A percentile compares a stretch with the other conserved stretches of the same genome.
phyloP scores from a whole-genome alignment of 2,113 vertebrate genomes.

The Isichthys henryi region DNA sequence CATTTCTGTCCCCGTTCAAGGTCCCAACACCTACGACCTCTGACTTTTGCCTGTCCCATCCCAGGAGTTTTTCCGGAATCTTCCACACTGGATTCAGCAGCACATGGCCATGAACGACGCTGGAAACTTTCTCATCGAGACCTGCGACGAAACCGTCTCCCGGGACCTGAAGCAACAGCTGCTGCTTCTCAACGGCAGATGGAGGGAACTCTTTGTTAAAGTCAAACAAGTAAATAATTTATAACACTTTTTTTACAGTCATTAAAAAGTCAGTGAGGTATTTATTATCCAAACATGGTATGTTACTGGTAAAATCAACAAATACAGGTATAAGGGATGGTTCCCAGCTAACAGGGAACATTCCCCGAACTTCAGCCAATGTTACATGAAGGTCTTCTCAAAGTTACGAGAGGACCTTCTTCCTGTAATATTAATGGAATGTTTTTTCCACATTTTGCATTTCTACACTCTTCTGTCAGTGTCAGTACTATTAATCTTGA shows the following conservation, averaged over 20 bases:
- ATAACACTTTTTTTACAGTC: neutral
- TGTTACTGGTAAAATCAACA: neutral
- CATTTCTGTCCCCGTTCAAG: neutral
- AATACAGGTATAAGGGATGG: neutral
- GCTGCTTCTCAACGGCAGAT: constrained; percentile 72
- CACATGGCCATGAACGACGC: constrained; percentile 96
- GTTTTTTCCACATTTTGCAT: no score
- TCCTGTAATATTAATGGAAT: no score
- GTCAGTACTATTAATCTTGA: neutral
- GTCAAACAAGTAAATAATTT: constrained; percentile 79
- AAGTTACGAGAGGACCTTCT: no score
- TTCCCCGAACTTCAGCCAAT: no score
- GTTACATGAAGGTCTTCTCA: no score
- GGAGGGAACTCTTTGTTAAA: constrained; percentile 76
- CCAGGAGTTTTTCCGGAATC: constrained; percentile 68
- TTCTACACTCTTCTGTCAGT: no score
- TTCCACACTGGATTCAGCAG: constrained; percentile 81
- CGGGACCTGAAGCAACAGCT: constrained; percentile 94
- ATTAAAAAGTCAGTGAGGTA: neutral
- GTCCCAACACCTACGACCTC: constrained; percentile 41
- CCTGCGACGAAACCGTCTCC: constrained; percentile 89
- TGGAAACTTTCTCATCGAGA: constrained; percentile 98
- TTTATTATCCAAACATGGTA: neutral
- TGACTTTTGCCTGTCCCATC: constrained; percentile 55
- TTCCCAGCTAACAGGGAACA: neutral